Evolutionary conservation across 2,888 invertebrate genomes (phyloP).

Genomic region (Acleris cristana): DNA sequence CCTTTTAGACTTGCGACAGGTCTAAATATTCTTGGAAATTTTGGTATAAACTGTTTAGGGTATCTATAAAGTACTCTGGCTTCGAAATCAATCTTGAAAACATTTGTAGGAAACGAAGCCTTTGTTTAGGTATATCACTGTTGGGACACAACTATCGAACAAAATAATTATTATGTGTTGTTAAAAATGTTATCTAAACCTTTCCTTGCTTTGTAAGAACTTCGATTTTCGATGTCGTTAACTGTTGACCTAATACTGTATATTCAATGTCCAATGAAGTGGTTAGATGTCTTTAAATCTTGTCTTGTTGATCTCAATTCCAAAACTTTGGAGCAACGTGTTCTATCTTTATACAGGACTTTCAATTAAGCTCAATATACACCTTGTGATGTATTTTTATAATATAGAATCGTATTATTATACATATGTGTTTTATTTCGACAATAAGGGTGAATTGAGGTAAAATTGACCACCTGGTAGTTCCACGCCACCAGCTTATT

Average conservation of each 20-base stretch:
- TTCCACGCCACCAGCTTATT: no score
- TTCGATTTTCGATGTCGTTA: no score
- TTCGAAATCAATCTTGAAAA: no score
- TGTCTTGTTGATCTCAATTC: conserved; percentile 70
- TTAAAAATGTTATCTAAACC: neutral
- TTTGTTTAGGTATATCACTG: no score
- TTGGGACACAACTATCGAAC: conserved; percentile 1
- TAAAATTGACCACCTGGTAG: no score
- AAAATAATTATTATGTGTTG: neutral
- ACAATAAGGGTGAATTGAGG: neutral
- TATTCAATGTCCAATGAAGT: conserved; percentile 15
- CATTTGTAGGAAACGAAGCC: no score
- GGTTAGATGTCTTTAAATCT: conserved; percentile 46
- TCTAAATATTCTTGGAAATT: no score
- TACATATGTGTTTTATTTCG: conserved; percentile 32
- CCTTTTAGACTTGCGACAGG: no score
- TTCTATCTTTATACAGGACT: conserved; percentile 75
- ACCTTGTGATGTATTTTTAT: conserved; percentile 83
- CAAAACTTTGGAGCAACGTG: conserved; percentile 69
- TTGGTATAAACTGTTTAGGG: no score
- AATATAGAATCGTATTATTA: conserved; percentile 59
- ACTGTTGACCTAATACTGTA: neutral
- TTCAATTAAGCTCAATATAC: conserved; percentile 81
- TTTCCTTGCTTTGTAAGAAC: no score
- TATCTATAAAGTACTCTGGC: no score